Evolutionary conservation across 2,888 invertebrate species (phyloP).

Genomic region (Drosophila peninsularis): DNA sequence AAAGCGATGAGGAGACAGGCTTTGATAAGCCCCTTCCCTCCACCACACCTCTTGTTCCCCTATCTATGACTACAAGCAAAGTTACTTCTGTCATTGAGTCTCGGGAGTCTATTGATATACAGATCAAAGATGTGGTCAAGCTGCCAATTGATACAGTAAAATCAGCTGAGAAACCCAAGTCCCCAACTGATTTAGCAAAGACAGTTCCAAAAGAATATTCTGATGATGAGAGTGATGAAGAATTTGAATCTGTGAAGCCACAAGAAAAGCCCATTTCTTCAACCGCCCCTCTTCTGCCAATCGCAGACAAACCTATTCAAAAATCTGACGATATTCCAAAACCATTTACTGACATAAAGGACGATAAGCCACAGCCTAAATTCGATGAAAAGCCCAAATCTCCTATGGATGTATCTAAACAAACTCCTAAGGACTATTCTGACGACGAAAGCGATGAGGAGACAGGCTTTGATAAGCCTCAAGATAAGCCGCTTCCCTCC

Average conservation of each 20-base stretch:
- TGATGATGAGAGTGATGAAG: conserved; percentile 20
- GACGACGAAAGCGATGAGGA: conserved; percentile 24
- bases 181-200: not conserved
- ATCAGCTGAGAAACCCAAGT: not conserved
- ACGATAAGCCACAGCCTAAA: too few relatives aligned
- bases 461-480: conserved; percentile 1
- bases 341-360: too few relatives aligned
- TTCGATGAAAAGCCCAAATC: conserved; percentile 12
- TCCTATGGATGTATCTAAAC: conserved; percentile 4
- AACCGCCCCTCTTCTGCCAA: too few relatives aligned
- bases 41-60: not conserved
- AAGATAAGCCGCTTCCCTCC: too few relatives aligned
- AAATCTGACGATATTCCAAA: too few relatives aligned
- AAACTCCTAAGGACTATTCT: conserved; percentile 9
- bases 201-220: conserved; percentile 3
- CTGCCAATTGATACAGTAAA: not conserved
- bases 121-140: conserved; percentile 6
- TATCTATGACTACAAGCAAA: not conserved
- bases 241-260: conserved; percentile 4
- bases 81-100: not conserved
- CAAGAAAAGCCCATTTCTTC: too few relatives aligned
- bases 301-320: too few relatives aligned
- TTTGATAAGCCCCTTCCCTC: not conserved
- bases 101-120: conserved; percentile 2
- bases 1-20: conserved; percentile 14